A percentile compares a stretch with the other conserved stretches of the same genome.
phyloP scores from a whole-genome alignment of 1,140 invertebrate species.

The Scylla paramamosain region DNA sequence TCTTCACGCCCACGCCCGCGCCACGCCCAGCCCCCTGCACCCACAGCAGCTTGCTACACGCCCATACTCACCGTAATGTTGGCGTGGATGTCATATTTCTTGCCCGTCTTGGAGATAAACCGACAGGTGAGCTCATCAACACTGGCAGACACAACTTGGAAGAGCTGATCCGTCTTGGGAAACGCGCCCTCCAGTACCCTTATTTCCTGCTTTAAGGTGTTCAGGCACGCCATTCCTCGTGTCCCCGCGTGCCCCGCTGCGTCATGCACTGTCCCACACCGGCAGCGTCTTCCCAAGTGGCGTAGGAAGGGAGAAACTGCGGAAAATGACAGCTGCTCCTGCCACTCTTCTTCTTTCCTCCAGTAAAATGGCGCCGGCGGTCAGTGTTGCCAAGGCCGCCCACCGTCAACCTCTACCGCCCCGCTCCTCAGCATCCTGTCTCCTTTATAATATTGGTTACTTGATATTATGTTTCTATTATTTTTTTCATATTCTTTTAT shows the following conservation, averaged over 20 bases:
- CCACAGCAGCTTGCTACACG: neutral
- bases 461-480: too few relatives aligned
- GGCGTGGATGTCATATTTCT: constrained; percentile 97
- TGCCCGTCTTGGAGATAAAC: constrained; percentile 96
- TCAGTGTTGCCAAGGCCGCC: neutral
- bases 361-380: constrained; percentile 76
- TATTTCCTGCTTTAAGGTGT: constrained; percentile 98
- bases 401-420: too few relatives aligned
- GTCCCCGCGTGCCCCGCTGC: constrained; percentile 42
- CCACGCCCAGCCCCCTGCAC: neutral
- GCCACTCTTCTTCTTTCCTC: constrained; percentile 34
- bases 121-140: constrained; percentile 98
- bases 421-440: too few relatives aligned
- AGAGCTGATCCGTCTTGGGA: constrained; percentile 96
- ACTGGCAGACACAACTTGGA: constrained; percentile 97
- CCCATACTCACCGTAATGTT: constrained; percentile 94
- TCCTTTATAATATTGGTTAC: too few relatives aligned
- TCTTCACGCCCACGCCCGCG: neutral
- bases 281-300: neutral
- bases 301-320: constrained; percentile 17
- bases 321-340: constrained; percentile 63
- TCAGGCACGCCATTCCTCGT: constrained; percentile 96
- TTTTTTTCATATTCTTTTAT: too few relatives aligned
- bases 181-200: constrained; percentile 96
- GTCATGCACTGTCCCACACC: constrained; percentile 37